Conservation (phyloP, 2,113 vertebrate genomes). For the Neodon shergylaensis region DNA sequence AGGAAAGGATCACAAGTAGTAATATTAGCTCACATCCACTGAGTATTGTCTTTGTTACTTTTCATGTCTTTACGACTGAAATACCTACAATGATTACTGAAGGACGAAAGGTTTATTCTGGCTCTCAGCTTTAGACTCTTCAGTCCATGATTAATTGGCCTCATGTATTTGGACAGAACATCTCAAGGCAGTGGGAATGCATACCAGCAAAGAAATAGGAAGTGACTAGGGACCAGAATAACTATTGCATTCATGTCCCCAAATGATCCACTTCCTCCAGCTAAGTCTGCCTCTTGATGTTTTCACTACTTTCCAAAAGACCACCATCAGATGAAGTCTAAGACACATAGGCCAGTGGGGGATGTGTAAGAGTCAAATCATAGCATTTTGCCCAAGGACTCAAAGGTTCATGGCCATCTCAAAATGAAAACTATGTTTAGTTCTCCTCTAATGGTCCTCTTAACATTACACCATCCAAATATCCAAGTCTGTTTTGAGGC, state of each 20-base stretch:
- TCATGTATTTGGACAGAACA: background rate
- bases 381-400: background rate
- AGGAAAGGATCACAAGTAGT: background rate
- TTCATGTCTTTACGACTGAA: background rate
- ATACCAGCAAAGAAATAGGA: background rate
- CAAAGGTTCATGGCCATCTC: background rate
- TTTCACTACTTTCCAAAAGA: background rate
- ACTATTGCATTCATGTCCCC: background rate
- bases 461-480: background rate
- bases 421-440: background rate
- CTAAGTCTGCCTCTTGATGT: background rate
- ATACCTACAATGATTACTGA: background rate
- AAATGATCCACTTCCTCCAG: background rate
- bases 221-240: background rate
- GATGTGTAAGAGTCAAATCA: background rate
- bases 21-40: slow-evolving; percentile 17
- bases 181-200: background rate
- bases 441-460: background rate
- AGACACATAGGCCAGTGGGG: background rate
- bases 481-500: background rate
- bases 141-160: background rate
- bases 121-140: background rate
- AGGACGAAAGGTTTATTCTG: background rate
- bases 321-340: background rate
- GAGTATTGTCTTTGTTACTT: background rate